These are phyloP conservation scores for Betta splendens DNA, from an alignment of 2,797 vertebrate species.

Conservation along the genomic window DNA sequence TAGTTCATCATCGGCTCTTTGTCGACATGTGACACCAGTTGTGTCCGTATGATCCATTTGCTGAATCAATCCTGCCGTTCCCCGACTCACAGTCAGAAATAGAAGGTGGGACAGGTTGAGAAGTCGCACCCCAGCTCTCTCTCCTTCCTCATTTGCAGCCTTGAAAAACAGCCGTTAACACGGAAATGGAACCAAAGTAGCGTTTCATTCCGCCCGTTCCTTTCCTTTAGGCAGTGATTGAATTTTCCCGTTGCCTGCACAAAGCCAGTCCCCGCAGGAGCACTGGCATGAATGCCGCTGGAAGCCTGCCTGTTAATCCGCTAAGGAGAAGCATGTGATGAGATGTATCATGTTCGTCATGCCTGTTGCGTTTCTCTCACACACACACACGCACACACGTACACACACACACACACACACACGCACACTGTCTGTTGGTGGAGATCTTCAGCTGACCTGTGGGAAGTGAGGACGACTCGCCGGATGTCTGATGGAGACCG, in stretches of 20 bases:
- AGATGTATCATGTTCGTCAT: constrained; percentile 80
- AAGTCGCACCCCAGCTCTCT: constrained; percentile 45
- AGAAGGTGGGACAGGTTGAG: constrained; percentile 44
- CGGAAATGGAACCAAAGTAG: constrained; percentile 77
- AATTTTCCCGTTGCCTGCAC: constrained; percentile 81
- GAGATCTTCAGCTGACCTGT: constrained; percentile 63
- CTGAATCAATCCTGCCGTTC: constrained; percentile 34
- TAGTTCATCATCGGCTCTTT: constrained; percentile 22
- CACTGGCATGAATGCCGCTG: constrained; percentile 65
- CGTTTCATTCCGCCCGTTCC: constrained; percentile 76
- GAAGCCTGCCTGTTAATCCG: constrained; percentile 75
- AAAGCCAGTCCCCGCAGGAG: constrained; percentile 76
- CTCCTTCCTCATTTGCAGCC: constrained; percentile 64
- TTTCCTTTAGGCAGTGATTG: constrained; percentile 81
- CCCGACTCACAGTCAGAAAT: constrained; percentile 33
- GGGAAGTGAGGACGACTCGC: constrained; percentile 61
- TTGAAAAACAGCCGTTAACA: constrained; percentile 71
- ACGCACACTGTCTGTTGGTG: too few species aligned
- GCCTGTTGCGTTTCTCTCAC: constrained; percentile 63
- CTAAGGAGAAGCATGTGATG: constrained; percentile 80
- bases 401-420: constrained; percentile 58
- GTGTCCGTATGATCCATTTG: constrained; percentile 21
- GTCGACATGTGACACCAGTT: constrained; percentile 25
- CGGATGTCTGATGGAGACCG: constrained; percentile 28
- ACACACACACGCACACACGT: constrained; percentile 61